Evolutionary conservation across 1,140 invertebrate species (phyloP).

Genomic region (Homarus americanus): DNA sequence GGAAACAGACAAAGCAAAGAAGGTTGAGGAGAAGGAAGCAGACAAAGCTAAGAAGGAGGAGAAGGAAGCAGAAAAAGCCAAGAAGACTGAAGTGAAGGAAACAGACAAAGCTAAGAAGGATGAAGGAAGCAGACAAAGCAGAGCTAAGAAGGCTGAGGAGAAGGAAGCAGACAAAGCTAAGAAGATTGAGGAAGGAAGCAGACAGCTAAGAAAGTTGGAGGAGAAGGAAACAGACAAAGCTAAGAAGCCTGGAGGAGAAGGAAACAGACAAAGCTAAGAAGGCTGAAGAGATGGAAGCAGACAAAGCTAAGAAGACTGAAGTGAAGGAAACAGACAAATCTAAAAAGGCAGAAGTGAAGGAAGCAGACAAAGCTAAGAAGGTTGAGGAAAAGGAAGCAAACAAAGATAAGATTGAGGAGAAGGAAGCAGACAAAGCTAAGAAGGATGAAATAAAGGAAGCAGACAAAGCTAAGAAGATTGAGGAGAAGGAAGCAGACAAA

Average conservation of each 20-base stretch:
- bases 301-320: not conserved
- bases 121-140: not conserved
- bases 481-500: not conserved
- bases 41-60: not conserved
- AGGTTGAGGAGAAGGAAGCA: not conserved
- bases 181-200: not conserved
- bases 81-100: conserved; percentile 3
- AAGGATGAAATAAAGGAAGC: not conserved
- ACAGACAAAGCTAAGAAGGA: not conserved
- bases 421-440: not conserved
- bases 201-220: not conserved
- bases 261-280: not conserved
- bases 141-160: not conserved
- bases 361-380: not conserved
- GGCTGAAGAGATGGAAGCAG: not conserved
- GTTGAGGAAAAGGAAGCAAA: not conserved
- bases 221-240: not conserved
- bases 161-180: not conserved
- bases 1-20: not conserved
- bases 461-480: not conserved
- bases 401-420: not conserved
- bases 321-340: not conserved
- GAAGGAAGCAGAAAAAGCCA: not conserved
- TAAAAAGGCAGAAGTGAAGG: not conserved
- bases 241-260: not conserved